phyloP scores from a whole-genome alignment of 2,797 vertebrate genomes.

The Emys orbicularis region DNA sequence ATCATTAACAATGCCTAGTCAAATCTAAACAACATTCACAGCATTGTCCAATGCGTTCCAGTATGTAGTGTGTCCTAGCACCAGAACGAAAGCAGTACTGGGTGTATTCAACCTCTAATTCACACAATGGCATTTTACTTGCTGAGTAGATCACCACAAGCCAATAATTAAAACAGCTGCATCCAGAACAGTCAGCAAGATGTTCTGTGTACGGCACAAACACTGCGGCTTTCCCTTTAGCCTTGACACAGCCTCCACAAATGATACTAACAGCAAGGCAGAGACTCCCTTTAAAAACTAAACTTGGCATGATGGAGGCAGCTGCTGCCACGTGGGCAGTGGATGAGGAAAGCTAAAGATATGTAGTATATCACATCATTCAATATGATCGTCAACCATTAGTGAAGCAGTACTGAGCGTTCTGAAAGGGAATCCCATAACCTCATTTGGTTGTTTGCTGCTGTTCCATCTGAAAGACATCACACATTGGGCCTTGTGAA shows the following conservation, averaged over 20 bases:
- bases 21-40: not conserved
- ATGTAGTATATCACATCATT: not conserved
- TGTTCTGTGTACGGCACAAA: not conserved
- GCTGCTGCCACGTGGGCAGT: not conserved
- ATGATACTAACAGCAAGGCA: slow-evolving; percentile 4
- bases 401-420: not conserved
- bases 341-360: not conserved
- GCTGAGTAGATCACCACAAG: not conserved
- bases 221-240: not conserved
- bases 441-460: not conserved
- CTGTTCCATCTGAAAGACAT: not conserved
- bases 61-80: not conserved
- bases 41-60: not conserved
- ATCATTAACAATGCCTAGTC: not conserved
- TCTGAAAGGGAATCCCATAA: not conserved
- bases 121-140: not conserved
- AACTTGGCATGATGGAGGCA: not conserved
- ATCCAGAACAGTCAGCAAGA: not conserved
- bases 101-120: not conserved
- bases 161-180: not conserved
- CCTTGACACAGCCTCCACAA: not conserved
- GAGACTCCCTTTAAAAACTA: not conserved
- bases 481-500: not conserved
- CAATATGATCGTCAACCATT: too few species aligned
- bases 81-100: not conserved